Conservation (phyloP, 1,140 invertebrate genomes). For the Zaprionus kolodkinae region DNA sequence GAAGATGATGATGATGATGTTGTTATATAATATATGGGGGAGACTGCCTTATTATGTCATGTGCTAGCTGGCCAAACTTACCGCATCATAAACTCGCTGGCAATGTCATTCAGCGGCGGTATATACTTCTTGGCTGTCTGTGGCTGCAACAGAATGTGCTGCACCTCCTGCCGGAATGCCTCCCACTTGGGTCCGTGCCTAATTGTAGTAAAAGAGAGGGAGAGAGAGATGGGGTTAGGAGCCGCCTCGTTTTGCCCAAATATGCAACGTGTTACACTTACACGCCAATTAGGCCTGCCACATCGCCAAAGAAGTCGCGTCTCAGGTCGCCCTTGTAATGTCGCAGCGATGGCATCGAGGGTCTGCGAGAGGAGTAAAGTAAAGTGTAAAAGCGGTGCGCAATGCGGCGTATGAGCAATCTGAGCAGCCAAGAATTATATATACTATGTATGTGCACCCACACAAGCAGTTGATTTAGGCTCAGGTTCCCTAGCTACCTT, state of each 20-base stretch:
- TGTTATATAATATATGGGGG: constrained; percentile 17
- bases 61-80: constrained; percentile 72
- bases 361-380: constrained; percentile 61
- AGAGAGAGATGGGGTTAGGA: background rate
- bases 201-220: constrained; percentile 59
- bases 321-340: constrained; percentile 91
- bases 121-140: constrained; percentile 90
- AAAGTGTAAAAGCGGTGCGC: constrained; percentile 10
- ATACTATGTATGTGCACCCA: constrained; percentile 11
- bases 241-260: no score
- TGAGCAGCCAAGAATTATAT: constrained; percentile 18
- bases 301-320: constrained; percentile 90
- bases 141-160: constrained; percentile 92
- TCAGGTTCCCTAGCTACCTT: background rate
- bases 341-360: constrained; percentile 91
- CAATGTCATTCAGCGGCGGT: constrained; percentile 89
- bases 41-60: constrained; percentile 6
- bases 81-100: constrained; percentile 89
- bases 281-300: constrained; percentile 91
- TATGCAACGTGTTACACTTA: constrained; percentile 85
- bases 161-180: constrained; percentile 91
- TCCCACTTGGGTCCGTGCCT: constrained; percentile 95
- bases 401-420: constrained; percentile 43
- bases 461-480: constrained; percentile 22
- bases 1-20: constrained; percentile 2